Conservation (phyloP, 2,113 vertebrate species). For the human (Homo sapiens) region DNA sequence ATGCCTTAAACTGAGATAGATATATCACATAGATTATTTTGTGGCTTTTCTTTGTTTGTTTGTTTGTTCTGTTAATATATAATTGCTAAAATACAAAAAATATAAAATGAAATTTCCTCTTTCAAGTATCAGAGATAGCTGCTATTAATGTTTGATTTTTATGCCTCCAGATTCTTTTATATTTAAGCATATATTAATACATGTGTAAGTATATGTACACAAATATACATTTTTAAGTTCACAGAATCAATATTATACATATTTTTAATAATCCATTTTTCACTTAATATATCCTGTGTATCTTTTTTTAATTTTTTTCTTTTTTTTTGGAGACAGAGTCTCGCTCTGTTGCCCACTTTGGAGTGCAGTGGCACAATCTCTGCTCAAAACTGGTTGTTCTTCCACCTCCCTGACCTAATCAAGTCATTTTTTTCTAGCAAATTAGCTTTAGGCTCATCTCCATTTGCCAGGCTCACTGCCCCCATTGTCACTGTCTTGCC, state of each 20-base stretch:
- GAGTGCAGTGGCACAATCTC: neutral
- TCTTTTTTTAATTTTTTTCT: neutral
- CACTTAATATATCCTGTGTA: neutral
- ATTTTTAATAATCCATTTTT: neutral
- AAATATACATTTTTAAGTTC: neutral
- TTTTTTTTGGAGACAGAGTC: too few species aligned
- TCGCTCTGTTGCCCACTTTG: neutral
- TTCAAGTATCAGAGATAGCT: neutral
- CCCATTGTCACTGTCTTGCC: neutral
- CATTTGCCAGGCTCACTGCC: neutral
- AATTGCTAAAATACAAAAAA: slow-evolving; percentile 29
- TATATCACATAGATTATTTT: neutral
- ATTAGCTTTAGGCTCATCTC: neutral
- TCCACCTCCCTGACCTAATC: neutral
- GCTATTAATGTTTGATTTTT: neutral
- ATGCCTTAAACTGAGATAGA: neutral
- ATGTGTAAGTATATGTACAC: neutral
- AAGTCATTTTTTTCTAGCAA: neutral
- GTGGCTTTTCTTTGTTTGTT: neutral
- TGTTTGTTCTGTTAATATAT: neutral
- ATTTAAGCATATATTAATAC: neutral
- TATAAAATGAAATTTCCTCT: neutral
- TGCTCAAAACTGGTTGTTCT: neutral
- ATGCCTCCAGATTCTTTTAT: neutral
- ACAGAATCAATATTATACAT: neutral